Evolutionary conservation across 1,140 invertebrate genomes (phyloP).

Genomic region (Eciton burchellii): DNA sequence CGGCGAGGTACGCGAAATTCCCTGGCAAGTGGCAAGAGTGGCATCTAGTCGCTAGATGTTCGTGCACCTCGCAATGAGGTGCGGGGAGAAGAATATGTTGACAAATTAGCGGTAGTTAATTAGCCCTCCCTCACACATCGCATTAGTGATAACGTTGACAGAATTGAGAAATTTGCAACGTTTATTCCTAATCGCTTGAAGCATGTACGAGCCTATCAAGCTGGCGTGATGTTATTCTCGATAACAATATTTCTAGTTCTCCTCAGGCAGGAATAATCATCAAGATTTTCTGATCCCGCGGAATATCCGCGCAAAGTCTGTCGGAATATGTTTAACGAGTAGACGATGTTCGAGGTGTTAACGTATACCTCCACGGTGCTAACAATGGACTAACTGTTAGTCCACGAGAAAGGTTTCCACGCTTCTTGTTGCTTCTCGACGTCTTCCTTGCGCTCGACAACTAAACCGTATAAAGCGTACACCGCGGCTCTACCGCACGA

Average conservation of each 20-base stretch:
- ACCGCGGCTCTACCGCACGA: conserved; percentile 49
- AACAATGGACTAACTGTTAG: conserved; percentile 78
- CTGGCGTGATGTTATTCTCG: no score
- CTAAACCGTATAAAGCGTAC: conserved; percentile 58
- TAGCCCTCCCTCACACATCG: no score
- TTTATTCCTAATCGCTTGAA: no score
- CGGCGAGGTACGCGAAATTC: not conserved
- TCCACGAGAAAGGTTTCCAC: conserved; percentile 72
- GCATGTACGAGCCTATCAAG: not conserved
- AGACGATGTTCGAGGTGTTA: conserved; percentile 67
- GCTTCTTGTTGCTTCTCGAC: conserved; percentile 63
- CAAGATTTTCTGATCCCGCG: conserved; percentile 46
- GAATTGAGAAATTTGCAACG: no score
- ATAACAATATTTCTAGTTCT: no score
- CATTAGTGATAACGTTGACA: no score
- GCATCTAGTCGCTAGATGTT: no score
- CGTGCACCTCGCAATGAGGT: not conserved
- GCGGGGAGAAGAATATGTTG: not conserved
- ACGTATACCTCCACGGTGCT: conserved; percentile 62
- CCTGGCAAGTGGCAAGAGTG: no score
- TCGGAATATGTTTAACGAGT: conserved; percentile 62
- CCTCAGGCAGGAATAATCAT: no score
- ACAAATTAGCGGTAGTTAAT: no score
- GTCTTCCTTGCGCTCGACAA: conserved; percentile 37
- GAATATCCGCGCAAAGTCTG: conserved; percentile 24